Evolutionary conservation across 2,113 vertebrate species (phyloP), one percentile per base, ranked within the genome.

Genomic region (Dipodomys spectabilis): DNA sequence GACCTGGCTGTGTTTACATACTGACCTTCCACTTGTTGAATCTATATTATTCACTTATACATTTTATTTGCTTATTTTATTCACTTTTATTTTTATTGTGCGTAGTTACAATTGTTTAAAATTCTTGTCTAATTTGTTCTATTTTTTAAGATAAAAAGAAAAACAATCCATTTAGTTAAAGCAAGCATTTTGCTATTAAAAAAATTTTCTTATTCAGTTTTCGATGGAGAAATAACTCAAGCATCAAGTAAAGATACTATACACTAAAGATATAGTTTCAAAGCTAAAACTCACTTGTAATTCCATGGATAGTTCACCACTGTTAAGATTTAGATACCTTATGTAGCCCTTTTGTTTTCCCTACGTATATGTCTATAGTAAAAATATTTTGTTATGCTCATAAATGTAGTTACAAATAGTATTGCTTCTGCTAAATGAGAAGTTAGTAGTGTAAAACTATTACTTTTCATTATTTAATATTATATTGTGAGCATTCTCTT

Each of bases 381-480:
- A 60, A 64, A 89, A 5, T 32, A 45, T 69, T 44, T 8, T 91
- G 90, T 88, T 57, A 27, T 22, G 22, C 6, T 81, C 18, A 84
- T 2, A 82, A 15, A 39, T 75, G 3, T 74, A 82, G 30, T 27
- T 68, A 90, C 79, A 64, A n/a, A 45, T 28, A 53, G 35, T 57
- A 5, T 68, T 23, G 6, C 72, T 75, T 90, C 19, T 44, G 0
- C 72, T 27, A 86, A 72, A 7, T 83, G 32, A 64, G 45, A 82
- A 78, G 27, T 83, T 71, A 79, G 74, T 32, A 88, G 67, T 90
- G n/a, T 88, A 86, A 93, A 90, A 71, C 27, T 72, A 6, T 64
- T 78, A 22, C 20, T 62, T 80, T 79, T 72, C 1, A 64, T 49
- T 49, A 78, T 72, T 79, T 77, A 72, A 23, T 15, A 60, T 69